Base-by-base conservation (phyloP, 2,113 vertebrate genomes). In the Mus spicilegus region DNA sequence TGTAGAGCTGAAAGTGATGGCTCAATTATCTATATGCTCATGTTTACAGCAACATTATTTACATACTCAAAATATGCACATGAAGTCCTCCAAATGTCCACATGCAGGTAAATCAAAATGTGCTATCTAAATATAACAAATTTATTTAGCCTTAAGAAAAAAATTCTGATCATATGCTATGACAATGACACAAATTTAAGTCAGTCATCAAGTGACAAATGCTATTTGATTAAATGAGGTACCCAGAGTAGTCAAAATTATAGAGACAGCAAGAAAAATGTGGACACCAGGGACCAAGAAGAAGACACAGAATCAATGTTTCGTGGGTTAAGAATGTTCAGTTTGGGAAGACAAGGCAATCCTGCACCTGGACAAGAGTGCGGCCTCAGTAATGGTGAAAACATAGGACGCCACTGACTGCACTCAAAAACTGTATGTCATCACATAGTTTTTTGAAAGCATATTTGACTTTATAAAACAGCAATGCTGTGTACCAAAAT, bases 81-180 rank as follows among this genome's bases (percentile, higher is more conserved):
- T n/a, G 13, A 61, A 51, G 22, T 87, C 75, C 86, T 72, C 36
- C 33, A 92, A 87, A 65, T 14, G 28, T 46, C 42, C 16, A 73
- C 26, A 22, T 26, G 42, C 19, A 73, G 42, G 78, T 63, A 85
- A 76, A 90, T 26, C 26, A 90, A 84, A 90, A 78, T 33, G 30
- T 30, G 65, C 7, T 69, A 63, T 12, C 63, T 51, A 87, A 51
- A 63, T 33, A 49, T 80, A 95, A 36, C 12, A 42, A 42, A 58
- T 69, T 56, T 51, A 75, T 22, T 54, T 24, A 65, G 58, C 11
- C 28, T 82, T 92, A 54, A 58, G 51, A 36, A 82, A 82, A 11
- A 56, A 92, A 92, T 92, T 39, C 42, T 65, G 20, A 81, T 7
- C 54, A 81, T 7, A 91, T 73, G 54, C 73, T 95, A 63, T 80